Evolutionary conservation across 2,113 vertebrate genomes (phyloP).

Genomic region (Marcusenius ussheri): DNA sequence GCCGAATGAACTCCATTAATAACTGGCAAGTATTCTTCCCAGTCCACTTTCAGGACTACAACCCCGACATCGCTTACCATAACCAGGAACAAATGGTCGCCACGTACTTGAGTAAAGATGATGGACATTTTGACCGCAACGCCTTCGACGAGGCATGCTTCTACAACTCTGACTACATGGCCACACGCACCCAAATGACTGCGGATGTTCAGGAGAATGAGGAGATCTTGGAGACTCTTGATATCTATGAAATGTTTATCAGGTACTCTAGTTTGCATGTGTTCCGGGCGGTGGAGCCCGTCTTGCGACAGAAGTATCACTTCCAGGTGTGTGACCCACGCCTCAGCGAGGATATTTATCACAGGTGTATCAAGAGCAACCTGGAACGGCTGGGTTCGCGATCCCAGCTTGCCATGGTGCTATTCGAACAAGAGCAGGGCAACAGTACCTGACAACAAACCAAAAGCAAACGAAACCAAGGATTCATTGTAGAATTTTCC

Average conservation of each 20-base stretch:
- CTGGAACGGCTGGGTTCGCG: slow-evolving; percentile 80
- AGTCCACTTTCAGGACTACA: slow-evolving; percentile 92
- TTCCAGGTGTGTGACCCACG: slow-evolving; percentile 76
- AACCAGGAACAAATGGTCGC: slow-evolving; percentile 61
- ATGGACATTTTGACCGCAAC: slow-evolving; percentile 78
- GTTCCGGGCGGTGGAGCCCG: slow-evolving; percentile 85
- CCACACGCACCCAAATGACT: slow-evolving; percentile 72
- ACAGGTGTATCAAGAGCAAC: slow-evolving; percentile 80
- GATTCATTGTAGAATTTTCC: not conserved
- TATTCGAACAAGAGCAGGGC: slow-evolving; percentile 90
- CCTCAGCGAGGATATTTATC: slow-evolving; percentile 83
- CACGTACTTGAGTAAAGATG: slow-evolving; percentile 71
- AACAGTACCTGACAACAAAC: slow-evolving; percentile 76
- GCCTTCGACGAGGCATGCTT: slow-evolving; percentile 84
- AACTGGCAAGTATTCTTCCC: slow-evolving; percentile 98
- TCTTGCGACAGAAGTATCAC: slow-evolving; percentile 73
- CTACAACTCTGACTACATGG: slow-evolving; percentile 95
- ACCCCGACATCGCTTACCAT: slow-evolving; percentile 72
- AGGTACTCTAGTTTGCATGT: slow-evolving; percentile 83
- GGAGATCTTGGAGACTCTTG: slow-evolving; percentile 82
- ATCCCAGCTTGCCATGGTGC: slow-evolving; percentile 87
- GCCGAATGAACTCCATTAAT: slow-evolving; percentile 93
- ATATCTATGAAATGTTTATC: slow-evolving; percentile 84
- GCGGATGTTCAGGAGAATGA: slow-evolving; percentile 77
- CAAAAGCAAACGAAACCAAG: not conserved